Percentiles rank a stretch among this genome's conserved stretches.
phyloP scores from a whole-genome alignment of 2,888 invertebrate genomes.

The Andrena camellia region DNA sequence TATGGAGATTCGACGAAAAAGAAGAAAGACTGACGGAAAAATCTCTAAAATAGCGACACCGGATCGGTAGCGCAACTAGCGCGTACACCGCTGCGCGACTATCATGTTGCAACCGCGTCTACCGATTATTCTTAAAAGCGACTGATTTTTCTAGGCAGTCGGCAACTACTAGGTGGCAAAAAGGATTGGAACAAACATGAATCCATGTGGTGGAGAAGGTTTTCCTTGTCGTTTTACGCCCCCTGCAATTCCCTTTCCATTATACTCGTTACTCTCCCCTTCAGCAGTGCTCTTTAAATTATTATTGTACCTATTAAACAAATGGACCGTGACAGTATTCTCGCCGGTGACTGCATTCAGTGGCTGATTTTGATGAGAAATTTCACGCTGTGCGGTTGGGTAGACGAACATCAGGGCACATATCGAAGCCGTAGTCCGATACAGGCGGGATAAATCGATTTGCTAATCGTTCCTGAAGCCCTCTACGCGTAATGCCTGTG shows the following conservation, averaged over 20 bases:
- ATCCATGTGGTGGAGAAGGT: background rate
- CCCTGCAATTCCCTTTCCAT: background rate
- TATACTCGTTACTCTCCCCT: too few species aligned
- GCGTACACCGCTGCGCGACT: constrained; percentile 60
- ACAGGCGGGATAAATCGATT: constrained; percentile 51
- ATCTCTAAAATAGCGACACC: constrained; percentile 61
- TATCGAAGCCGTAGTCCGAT: constrained; percentile 4
- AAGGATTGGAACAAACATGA: constrained; percentile 38
- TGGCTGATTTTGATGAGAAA: constrained; percentile 12
- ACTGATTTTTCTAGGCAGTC: constrained; percentile 60
- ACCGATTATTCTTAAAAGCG: constrained; percentile 72
- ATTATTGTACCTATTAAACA: too few species aligned
- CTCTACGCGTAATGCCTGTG: constrained; percentile 39
- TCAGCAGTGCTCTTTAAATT: too few species aligned
- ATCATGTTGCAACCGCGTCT: constrained; percentile 74
- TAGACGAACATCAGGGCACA: constrained; percentile 2
- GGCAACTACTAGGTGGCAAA: constrained; percentile 42
- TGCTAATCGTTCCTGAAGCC: constrained; percentile 45
- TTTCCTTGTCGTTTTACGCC: constrained; percentile 13
- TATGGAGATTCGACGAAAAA: constrained; percentile 32
- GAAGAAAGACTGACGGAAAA: constrained; percentile 26
- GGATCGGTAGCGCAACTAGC: constrained; percentile 56
- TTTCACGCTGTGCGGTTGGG: constrained; percentile 31
- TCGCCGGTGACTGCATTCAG: too few species aligned
- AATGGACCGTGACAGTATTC: too few species aligned